Base-by-base conservation (phyloP, 2,888 invertebrate species). In the Mesorhabditis spiculigera region DNA sequence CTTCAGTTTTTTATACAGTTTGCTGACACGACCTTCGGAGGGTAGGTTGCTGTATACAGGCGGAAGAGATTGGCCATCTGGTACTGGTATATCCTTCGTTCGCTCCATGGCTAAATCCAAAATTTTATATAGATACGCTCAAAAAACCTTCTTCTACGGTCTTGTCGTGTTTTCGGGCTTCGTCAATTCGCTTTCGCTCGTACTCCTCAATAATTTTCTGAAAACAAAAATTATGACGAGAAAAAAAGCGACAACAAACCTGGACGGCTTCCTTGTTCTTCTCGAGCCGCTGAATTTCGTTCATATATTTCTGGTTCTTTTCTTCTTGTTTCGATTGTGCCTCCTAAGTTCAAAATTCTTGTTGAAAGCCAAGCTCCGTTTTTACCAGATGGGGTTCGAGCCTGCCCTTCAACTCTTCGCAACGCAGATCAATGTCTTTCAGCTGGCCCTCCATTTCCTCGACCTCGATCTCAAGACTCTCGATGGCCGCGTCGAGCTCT, bases 21-120 rank as follows among this genome's bases (percentile, higher is more conserved):
- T 44, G 13, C 5, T 13, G 8, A 67, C 6, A 61, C 5, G 10
- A 10, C 43, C 45, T 5, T 61, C 43, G 3, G 5, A 6, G 5
- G 73, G 73, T 58, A 73, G 42, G 45, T 50, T 58, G 5, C 66
- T 45, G 28, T 70, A 50, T 64, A 76, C 72, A 4, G 78, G 78
- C 3, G 75, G 76, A 63, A 70, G 67, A 4, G n/a, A 6, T 28
- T 68, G 62, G 13, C 66, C 70, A 4, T 69, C 71, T 6, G 78
- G 75, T 44, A 50, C 16, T 4, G 71, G 68, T 8, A 71, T 44
- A 6, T 45, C 43, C 28, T 68, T 44, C 16, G 63, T 44, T 10
- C 43, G n/a, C 5, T 63, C 68, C 44, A 43, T 41, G 42, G 8
- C 58, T n/a, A 13, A 50, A n/a, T 13, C 58, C 8, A 13, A 50